Percentiles rank a stretch among this genome's conserved stretches.
Conservation (phyloP, 2,888 invertebrate species). For the Caenorhabditis sp. region DNA sequence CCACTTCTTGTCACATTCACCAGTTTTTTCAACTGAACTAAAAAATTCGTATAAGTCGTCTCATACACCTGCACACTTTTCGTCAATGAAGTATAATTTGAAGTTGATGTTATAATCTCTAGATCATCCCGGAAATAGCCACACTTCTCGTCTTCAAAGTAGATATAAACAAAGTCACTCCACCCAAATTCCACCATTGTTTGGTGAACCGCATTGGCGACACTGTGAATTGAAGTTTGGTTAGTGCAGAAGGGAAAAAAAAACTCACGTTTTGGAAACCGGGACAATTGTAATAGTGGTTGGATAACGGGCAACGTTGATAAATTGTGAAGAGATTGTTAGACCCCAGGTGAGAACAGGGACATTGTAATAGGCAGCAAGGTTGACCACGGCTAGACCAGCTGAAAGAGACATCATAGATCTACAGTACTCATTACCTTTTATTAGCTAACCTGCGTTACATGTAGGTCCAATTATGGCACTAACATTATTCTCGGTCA, state of each 20-base stretch:
- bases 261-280: constrained; percentile 38
- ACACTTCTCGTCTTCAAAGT: constrained; percentile 51
- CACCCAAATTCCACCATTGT: constrained; percentile 52
- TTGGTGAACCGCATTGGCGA: constrained; percentile 50
- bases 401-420: too few species aligned
- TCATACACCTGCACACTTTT: constrained; percentile 31
- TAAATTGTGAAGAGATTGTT: constrained; percentile 37
- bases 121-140: constrained; percentile 47
- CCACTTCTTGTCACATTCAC: constrained; percentile 33
- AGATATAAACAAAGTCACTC: constrained; percentile 58
- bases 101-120: constrained; percentile 28
- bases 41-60: constrained; percentile 23
- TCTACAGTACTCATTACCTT: too few species aligned
- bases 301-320: constrained; percentile 35
- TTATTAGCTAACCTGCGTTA: constrained; percentile 23
- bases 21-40: constrained; percentile 26
- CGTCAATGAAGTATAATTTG: constrained; percentile 25
- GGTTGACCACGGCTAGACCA: constrained; percentile 33
- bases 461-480: constrained; percentile 53
- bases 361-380: constrained; percentile 49
- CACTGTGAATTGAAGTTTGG: too few species aligned
- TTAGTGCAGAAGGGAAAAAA: too few species aligned
- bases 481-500: constrained; percentile 45
- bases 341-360: constrained; percentile 49
- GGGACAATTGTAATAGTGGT: constrained; percentile 41